Evolutionary conservation across 23 tunicate genomes (phyloP).

Genomic region (Trididemnum nubilum): DNA sequence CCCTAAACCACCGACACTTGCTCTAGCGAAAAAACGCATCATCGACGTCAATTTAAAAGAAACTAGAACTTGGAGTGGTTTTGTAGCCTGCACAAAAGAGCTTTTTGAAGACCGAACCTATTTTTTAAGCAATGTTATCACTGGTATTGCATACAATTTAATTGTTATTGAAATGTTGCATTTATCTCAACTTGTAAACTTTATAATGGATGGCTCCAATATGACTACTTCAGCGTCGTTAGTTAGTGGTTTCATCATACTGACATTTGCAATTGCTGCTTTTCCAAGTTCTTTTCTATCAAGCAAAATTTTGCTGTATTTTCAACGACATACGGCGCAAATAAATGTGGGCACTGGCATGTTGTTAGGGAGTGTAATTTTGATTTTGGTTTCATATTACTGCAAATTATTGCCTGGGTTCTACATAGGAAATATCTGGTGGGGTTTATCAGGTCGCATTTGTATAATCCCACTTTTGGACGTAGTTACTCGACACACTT

Average conservation of each 20-base stretch:
- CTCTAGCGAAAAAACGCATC: background rate
- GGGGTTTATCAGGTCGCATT: background rate
- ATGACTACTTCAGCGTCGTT: background rate
- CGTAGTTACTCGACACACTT: background rate
- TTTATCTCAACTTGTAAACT: background rate
- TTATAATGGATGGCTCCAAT: too few species aligned
- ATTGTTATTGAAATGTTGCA: background rate
- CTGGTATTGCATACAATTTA: background rate
- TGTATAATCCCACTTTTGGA: background rate
- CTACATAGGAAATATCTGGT: background rate
- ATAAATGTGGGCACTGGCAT: background rate
- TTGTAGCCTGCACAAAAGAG: background rate
- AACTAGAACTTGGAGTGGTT: background rate
- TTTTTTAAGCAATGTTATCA: background rate
- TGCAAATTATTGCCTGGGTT: background rate
- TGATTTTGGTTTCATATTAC: background rate
- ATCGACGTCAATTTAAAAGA: background rate
- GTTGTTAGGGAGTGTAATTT: background rate
- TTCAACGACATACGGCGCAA: background rate
- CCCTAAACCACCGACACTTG: slow-evolving; percentile 3
- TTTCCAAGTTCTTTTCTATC: background rate
- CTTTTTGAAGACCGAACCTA: background rate
- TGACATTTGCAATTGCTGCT: background rate
- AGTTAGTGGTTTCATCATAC: background rate
- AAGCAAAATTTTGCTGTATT: background rate